Percentiles rank a stretch among this genome's conserved stretches.
Conservation (phyloP, 2,113 vertebrate genomes). For the Psettodes erumei region DNA sequence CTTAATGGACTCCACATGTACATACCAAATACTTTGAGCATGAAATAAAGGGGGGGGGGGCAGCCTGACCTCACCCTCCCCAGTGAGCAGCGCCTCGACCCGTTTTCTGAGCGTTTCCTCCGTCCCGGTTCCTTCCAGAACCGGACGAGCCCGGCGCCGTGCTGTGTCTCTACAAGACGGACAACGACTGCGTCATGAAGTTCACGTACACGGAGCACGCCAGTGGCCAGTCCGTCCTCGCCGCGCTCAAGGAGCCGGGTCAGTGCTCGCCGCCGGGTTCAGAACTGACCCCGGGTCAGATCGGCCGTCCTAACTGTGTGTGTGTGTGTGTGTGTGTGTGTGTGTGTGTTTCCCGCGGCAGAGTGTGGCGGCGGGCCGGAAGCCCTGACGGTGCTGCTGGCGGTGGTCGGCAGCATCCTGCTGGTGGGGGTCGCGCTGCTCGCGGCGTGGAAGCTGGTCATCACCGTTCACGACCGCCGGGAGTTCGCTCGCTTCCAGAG, state of each 20-base stretch:
- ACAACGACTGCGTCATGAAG: slow-evolving; percentile 95
- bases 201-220: slow-evolving; percentile 93
- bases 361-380: slow-evolving; percentile 89
- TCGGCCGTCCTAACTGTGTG: too few relatives aligned
- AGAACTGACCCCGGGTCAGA: too few relatives aligned
- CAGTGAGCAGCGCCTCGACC: slow-evolving; percentile 12
- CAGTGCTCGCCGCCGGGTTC: too few relatives aligned
- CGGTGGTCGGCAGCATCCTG: slow-evolving; percentile 92
- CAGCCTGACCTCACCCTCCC: slow-evolving; percentile 57
- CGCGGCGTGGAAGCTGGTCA: slow-evolving; percentile 91
- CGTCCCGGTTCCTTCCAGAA: slow-evolving; percentile 78
- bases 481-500: slow-evolving; percentile 95
- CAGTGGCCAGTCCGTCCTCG: slow-evolving; percentile 91
- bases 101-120: slow-evolving; percentile 3
- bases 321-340: too few relatives aligned
- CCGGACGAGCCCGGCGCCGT: slow-evolving; percentile 85
- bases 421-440: slow-evolving; percentile 90
- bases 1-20: slow-evolving; percentile 82
- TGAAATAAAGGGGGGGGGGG: slow-evolving; percentile 38
- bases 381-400: slow-evolving; percentile 87
- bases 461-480: slow-evolving; percentile 93
- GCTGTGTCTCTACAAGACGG: slow-evolving; percentile 92
- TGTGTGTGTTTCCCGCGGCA: slow-evolving; percentile 62
- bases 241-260: slow-evolving; percentile 93
- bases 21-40: slow-evolving; percentile 75